Evolutionary conservation across 2,888 invertebrate species (phyloP), one percentile per base, ranked within the genome.

Genomic region (Calliopum simillimum): DNA sequence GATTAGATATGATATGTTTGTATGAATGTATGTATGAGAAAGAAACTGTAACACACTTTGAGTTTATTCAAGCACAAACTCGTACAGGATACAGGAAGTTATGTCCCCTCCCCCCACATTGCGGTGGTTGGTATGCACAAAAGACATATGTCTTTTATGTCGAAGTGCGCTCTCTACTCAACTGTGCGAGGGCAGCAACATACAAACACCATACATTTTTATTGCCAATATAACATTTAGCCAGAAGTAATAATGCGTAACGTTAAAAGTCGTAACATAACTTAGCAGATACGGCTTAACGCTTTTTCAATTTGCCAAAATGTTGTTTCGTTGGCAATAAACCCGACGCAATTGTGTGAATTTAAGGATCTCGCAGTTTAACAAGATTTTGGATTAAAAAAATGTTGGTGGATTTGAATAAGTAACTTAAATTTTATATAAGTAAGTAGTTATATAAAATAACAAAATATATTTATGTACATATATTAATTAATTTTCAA

Each of bases 261-360:
- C 70, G 25, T 14, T n/a, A 70, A 59, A 66, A 49, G 41, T 46
- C 64, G 59, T 53, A 49, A 49, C 65, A 59, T 65, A 71, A 69
- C 62, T 70, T 66, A 68, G 53, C 16, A 49, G 53, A 56, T 63
- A 53, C 62, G n/a, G 65, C 68, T 70, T 68, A 70, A 68, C 59
- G 68, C 70, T 58, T 73, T 73, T 73, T 70, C 70, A 70, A 73
- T 73, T 72, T 73, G 68, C 70, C 53, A 66, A 63, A 56, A n/a
- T n/a, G n/a, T n/a, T n/a, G n/a, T n/a, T n/a, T n/a, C 33, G 47
- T 64, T 33, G 4, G 51, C 19, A 33, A 33, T 33, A 49, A 33
- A n/a, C n/a, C n/a, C n/a, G n/a, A 49, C 47, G 43, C 62, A 62
- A 23, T 62, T 58, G 33, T 33, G 33, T 8, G 33, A 33, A 33